Base-by-base conservation (phyloP, 2,797 vertebrate genomes). In the Psittacula derbiana region DNA sequence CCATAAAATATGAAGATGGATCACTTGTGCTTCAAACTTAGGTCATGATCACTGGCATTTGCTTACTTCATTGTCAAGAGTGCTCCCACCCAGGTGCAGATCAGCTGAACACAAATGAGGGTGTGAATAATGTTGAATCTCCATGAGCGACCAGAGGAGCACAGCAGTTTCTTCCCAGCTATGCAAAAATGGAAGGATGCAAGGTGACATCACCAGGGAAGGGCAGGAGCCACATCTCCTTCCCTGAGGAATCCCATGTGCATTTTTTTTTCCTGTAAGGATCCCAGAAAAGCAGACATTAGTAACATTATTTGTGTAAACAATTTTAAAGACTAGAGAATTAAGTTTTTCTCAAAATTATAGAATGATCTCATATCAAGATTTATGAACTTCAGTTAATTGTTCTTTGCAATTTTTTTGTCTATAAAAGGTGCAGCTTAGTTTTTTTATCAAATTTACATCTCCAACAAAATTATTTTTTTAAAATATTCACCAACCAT, bases 91-190 rank as follows among this genome's bases (percentile, higher is more conserved):
- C 28, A 64, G n/a, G 28, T 52, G 49, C 17, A 19, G 38, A 40
- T 49, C 11, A 44, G 12, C 28, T 27, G 55, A 57, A 75, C 38
- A 15, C n/a, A 2, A 1, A 4, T 31, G 41, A 57, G n/a, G 24
- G 43, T 0, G 8, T 27, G 38, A 65, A 62, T 70, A 64, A 40
- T 15, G 8, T 38, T 14, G 6, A 25, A 50, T 40, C n/a, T 70
- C n/a, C 1, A 0, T 3, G 5, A 33, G 38, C 4, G 17, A 50
- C n/a, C 28, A 19, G 57, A 62, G 27, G 36, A 50, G 20, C n/a
- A 40, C 62, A 40, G 8, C 36, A 38, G 16, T 49, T 69, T 67
- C 36, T 75, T 91, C 38, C n/a, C 46, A 38, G 38, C 20, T 74
- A 15, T 49, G 20, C 10, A 19, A 20, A 27, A 44, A 15, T 8